Evolutionary conservation across 2,888 invertebrate species (phyloP), one percentile per base, ranked within the genome.

Genomic region (Malthinus seriepunctatus): DNA sequence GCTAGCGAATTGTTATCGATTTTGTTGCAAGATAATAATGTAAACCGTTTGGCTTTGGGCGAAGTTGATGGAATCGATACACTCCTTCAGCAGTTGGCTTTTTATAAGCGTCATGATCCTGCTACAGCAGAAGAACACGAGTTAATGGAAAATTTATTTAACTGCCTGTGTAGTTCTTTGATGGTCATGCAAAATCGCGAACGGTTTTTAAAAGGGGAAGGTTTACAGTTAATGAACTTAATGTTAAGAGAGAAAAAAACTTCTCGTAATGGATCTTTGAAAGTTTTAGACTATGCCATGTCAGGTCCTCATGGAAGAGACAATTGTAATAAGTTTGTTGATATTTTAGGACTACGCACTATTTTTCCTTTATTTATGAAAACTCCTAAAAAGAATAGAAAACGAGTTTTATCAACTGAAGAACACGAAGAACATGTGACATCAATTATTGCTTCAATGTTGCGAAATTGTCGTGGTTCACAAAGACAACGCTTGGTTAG

Each of bases 351-450:
- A 0, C 83, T 99, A 9, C 84, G 98, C 44, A 97, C 97, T 4
- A 91, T 99, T 60, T 99, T 99, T 79, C 99, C 99, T 1, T 81
- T 99, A 0, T 99, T 98, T 75, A 98, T 99, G 98, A 96, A 97
- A 80, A 98, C 98, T 0, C 99, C 99, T 0, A 92, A 92, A 71
- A 88, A 90, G 70, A 87, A 87, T 69, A 83, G 90, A 60, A 90
- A 89, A 73, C 87, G 89, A 69, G 83, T 93, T 45, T 79, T 94
- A 8, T 90, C 91, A 5, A 84, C 90, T 0, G 93, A 95, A 73
- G 94, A 96, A 74, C 92, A 96, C 70, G 97, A 97, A 84, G 95
- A 98, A 80, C 95, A 97, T 78, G 95, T 96, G 0, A 86, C 92
- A 11, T 95, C 96, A 0, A 93, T 97, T 60, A 92, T 98, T 70